Conservation (phyloP, 2,888 invertebrate species). For the Lobophora halterata region DNA sequence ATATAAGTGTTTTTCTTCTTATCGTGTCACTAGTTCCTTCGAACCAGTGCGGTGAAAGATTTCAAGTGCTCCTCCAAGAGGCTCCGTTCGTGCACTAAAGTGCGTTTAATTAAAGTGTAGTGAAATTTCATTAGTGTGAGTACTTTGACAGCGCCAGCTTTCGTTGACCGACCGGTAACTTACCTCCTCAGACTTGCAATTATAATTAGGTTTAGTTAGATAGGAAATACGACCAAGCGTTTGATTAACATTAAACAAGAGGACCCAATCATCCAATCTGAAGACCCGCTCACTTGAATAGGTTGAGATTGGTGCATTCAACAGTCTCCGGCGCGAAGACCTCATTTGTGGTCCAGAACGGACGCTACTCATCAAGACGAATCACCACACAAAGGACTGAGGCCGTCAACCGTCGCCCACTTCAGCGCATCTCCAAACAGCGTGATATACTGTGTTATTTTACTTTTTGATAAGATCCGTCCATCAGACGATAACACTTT, state of each 20-base stretch:
- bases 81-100: too few species aligned
- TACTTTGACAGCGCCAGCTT: too few species aligned
- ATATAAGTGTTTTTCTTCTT: too few species aligned
- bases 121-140: too few species aligned
- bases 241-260: constrained; percentile 2
- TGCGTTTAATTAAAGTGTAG: too few species aligned
- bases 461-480: constrained; percentile 22
- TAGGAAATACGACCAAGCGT: too few species aligned
- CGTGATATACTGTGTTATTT: constrained; percentile 20
- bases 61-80: too few species aligned
- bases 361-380: constrained; percentile 49
- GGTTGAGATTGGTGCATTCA: constrained; percentile 9
- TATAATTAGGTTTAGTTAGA: too few species aligned
- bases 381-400: constrained; percentile 50
- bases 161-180: too few species aligned
- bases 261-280: constrained; percentile 16
- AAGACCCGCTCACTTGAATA: constrained; percentile 9
- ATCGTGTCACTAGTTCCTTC: too few species aligned
- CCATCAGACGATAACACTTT: constrained; percentile 14
- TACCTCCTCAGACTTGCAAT: too few species aligned
- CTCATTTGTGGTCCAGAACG: constrained; percentile 36
- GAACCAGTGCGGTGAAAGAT: too few species aligned
- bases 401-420: constrained; percentile 52
- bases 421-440: constrained; percentile 34
- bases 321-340: constrained; percentile 18